Evolutionary conservation across 2,797 vertebrate species (phyloP).

Genomic region (Chromobotia macracanthus): DNA sequence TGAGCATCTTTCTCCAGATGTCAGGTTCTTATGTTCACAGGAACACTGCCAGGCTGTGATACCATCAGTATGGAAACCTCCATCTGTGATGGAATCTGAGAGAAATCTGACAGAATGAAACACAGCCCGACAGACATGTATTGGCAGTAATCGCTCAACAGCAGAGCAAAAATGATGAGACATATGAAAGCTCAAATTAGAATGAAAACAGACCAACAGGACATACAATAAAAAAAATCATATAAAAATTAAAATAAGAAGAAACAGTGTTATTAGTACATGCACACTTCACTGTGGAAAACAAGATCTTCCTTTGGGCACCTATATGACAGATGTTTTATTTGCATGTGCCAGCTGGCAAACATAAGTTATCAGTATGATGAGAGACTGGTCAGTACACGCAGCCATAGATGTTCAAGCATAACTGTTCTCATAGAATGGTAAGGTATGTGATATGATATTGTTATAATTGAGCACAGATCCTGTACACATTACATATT

Average conservation of each 20-base stretch:
- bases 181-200: background rate
- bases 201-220: background rate
- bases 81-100: conserved; percentile 48
- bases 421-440: too few relatives aligned
- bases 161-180: background rate
- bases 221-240: background rate
- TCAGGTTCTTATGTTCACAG: conserved; percentile 13
- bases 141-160: background rate
- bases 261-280: background rate
- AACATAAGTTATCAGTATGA: background rate
- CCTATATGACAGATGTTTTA: background rate
- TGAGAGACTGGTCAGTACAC: background rate
- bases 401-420: background rate
- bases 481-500: conserved; percentile 18
- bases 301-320: background rate
- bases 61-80: conserved; percentile 49
- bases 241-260: background rate
- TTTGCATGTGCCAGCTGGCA: background rate
- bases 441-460: background rate
- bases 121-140: background rate
- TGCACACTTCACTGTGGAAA: background rate
- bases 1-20: conserved; percentile 13
- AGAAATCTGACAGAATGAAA: conserved; percentile 13
- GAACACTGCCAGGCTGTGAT: conserved; percentile 29
- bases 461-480: conserved; percentile 16